Conservation (phyloP, 2,113 vertebrate genomes). For the Atherinomorus stipes region DNA sequence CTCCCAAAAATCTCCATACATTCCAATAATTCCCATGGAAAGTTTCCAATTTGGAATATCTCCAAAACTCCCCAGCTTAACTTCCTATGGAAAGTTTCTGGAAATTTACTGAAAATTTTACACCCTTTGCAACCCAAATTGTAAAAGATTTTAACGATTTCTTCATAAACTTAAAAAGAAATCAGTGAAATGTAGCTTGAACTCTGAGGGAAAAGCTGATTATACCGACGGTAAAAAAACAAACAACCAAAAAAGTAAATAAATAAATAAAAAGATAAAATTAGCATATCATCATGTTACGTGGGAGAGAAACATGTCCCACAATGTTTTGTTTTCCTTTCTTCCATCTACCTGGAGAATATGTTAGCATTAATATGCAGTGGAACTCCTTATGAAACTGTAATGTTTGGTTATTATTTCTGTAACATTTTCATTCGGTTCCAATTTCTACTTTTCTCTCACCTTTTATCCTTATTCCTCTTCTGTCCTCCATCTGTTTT, state of each 20-base stretch:
- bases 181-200: background rate
- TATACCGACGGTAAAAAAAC: background rate
- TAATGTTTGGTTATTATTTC: conserved; percentile 9
- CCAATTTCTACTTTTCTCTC: background rate
- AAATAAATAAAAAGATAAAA: background rate
- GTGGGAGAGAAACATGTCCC: background rate
- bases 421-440: conserved; percentile 3
- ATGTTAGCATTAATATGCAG: background rate
- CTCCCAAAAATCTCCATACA: no score
- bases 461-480: background rate
- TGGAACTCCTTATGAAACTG: conserved; percentile 11
- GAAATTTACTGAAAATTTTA: no score
- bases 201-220: background rate
- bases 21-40: no score
- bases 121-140: background rate
- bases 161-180: background rate
- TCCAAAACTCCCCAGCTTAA: no score
- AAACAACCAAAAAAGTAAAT: no score
- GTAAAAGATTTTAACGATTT: background rate
- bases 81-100: no score
- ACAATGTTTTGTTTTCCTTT: background rate
- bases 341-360: background rate
- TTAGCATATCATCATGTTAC: background rate
- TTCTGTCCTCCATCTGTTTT: background rate
- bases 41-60: no score